Evolutionary conservation across 1,140 invertebrate genomes (phyloP), one percentile per base, ranked within the genome.

Genomic region (Leptopilina clavipes): DNA sequence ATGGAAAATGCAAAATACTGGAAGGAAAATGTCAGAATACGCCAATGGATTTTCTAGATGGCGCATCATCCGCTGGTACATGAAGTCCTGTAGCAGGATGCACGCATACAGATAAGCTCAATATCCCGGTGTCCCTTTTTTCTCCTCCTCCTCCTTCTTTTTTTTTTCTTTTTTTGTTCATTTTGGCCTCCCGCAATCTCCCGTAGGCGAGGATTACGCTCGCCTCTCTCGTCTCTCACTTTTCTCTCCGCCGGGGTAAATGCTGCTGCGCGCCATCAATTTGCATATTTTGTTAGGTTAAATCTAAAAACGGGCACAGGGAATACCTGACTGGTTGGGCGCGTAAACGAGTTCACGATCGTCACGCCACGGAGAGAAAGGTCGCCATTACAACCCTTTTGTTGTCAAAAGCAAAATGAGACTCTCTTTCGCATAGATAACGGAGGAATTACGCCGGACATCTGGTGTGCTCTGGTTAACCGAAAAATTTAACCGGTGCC

Each of bases 231-330:
- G 25, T 31, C 82, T 80, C 73, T n/a, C 31, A 22, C 72, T 7
- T 76, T 17, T 48, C 77, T 73, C 75, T 56, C 65, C 37, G 7
- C 54, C 59, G 59, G 76, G 76, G 59, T 65, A 65, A 31, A 65
- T 65, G 59, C 77, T 79, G 78, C 85, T 81, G 76, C 77, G 72
- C 77, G 76, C 76, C 72, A 75, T 78, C 76, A 87, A 90, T 90
- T 89, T 89, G 85, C 88, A 90, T 90, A 89, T 88, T 90, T 86
- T 85, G 86, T 84, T 84, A 82, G 80, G 81, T 74, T 78, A 85
- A 80, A 78, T 82, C 73, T 83, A 84, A 85, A 86, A 85, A 81
- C 78, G 76, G 25, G 25, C 25, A 52, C 78, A 74, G 71, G 70
- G 74, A 86, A 86, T 84, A 82, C 79, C 81, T 82, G 81, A 76